Base-by-base conservation (phyloP, 2,888 invertebrate species). In the Synanthedon andrenaeformis region DNA sequence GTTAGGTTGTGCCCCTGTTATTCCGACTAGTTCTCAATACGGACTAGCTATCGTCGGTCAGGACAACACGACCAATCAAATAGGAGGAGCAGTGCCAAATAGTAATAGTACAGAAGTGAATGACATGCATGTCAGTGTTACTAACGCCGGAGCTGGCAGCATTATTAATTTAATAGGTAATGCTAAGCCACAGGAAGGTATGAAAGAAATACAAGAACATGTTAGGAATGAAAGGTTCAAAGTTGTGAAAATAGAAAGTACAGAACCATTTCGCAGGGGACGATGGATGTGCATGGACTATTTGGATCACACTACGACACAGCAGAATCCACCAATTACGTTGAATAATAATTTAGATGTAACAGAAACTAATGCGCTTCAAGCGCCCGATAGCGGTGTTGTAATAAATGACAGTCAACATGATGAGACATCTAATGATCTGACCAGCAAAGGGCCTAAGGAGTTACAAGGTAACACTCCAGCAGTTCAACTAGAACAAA, bases 211-310 rank as follows among this genome's bases (percentile, higher is more conserved):
- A 70, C 92, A 93, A 76, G 90, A 92, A 69, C 92, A 92, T 76
- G 92, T 92, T 74, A 90, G 92, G 66, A 93, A 93, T 80, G 94
- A 94, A 80, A 89, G 97, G 60, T 97, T 97, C 82, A 96, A 96
- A 89, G 96, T 97, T 66, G 97, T 97, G 45, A 97, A 97, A 89
- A 96, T 97, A 65, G 96, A 96, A 83, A 96, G 96, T 66, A 95
- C 95, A n/a, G 96, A 96, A 82, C 96, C 97, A 14, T 96, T 96
- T 74, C 92, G 94, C 64, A 90, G 97, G 55, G 97, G 97, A 28
- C 90, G 97, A 64, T 97, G 97, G 97, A 92, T 93, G 80, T 97
- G 97, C 80, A 94, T 96, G 93, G 97, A 97, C 81, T 97, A 95
- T 79, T 88, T 96, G 67, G 96, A 97, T 86, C 94, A 96, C 69